Evolutionary conservation across 2,113 vertebrate species (phyloP), one percentile per base, ranked within the genome.

Genomic region (Sclerurus mexicanus): DNA sequence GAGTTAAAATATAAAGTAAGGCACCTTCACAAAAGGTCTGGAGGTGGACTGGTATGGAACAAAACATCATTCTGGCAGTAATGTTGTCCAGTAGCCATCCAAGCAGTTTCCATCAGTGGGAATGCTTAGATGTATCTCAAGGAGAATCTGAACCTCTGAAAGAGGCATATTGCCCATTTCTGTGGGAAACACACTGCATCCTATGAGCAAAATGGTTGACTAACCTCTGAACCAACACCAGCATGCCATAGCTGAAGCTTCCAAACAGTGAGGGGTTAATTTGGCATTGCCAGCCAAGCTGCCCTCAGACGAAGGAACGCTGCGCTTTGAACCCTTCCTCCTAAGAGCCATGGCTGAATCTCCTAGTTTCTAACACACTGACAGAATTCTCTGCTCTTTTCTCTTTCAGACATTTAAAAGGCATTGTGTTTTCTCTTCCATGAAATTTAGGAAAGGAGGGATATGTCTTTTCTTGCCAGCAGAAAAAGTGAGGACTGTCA

Each of bases 391-490:
- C 71, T 68, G 37, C 47, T 60, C 49, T 79, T 59, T 86, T 83
- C 72, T 82, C n/a, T 91, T 88, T 79, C 79, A 78, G 44, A 78
- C 52, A 68, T 52, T 86, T 93, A n/a, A 86, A 90, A 88, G 72
- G 39, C 79, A 95, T 55, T 40, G 44, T 55, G 27, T 72, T 85
- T 96, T 72, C 63, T 85, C 55, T 72, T 80, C 85, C 60, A 72
- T 49, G 52, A 90, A 86, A 95, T 93, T 88, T 9, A 1, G 52
- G 47, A 78, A 92, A 95, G 84, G 68, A 93, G 44, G 80, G 79
- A 59, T 81, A 33, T 28, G 76, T 92, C 83, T 96, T 59, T 91
- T 63, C 79, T 90, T 74, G 52, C 75, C 73, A 94, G 85, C 31
- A 94, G 75, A 78, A 94, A 91, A 82, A 81, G 68, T 0, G 0